A percentile compares a stretch with the other conserved stretches of the same genome.
Evolutionary conservation across 2,888 invertebrate species (phyloP).

Genomic region (Ormia ochracea): DNA sequence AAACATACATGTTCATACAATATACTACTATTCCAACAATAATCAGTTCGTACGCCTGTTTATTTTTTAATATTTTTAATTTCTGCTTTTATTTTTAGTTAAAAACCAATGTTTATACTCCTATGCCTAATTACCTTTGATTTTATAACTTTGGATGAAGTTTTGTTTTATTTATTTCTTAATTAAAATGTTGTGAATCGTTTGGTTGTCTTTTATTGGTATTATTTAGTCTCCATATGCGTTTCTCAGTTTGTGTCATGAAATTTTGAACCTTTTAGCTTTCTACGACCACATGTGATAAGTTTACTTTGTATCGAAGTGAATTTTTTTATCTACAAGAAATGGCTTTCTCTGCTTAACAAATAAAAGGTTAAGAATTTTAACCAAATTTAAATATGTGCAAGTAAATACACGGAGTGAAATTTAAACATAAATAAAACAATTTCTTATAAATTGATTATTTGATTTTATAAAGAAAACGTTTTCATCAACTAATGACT

Average conservation of each 20-base stretch:
- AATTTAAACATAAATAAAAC: no score
- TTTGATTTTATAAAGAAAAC: no score
- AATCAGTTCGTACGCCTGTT: no score
- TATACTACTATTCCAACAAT: no score
- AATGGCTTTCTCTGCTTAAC: not conserved
- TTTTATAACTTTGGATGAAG: slow-evolving; percentile 8
- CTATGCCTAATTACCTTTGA: slow-evolving; percentile 45
- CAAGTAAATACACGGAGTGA: not conserved
- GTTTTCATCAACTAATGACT: no score
- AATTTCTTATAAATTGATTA: no score
- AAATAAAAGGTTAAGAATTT: not conserved
- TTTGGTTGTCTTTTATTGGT: slow-evolving; percentile 9
- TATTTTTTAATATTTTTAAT: no score
- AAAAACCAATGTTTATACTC: no score
- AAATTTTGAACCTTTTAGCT: not conserved
- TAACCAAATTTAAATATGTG: not conserved
- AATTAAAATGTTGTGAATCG: slow-evolving; percentile 36
- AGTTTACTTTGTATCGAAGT: not conserved
- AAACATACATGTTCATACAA: no score
- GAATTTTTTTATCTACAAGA: not conserved
- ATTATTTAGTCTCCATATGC: not conserved
- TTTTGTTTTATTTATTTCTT: slow-evolving; percentile 23
- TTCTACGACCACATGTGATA: slow-evolving; percentile 6
- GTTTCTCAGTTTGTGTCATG: not conserved
- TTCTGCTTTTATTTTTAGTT: no score